Conservation (phyloP, 2,888 invertebrate species). For the Podotricha telesiphe region DNA sequence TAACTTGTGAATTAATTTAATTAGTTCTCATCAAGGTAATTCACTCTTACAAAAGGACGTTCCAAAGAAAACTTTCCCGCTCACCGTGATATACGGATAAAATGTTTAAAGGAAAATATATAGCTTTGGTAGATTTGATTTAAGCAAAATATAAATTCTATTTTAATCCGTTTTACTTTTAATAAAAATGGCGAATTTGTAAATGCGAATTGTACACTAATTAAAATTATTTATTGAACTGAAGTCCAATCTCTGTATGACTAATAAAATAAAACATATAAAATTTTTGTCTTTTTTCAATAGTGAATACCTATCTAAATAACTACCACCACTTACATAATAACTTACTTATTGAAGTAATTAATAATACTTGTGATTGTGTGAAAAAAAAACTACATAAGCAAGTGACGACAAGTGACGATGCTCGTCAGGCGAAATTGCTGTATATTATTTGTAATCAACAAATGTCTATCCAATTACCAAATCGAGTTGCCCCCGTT, state of each 20-base stretch:
- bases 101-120: background rate
- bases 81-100: constrained; percentile 10
- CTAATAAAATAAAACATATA: no score
- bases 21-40: constrained; percentile 76
- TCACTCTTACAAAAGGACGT: constrained; percentile 69
- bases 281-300: no score
- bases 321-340: no score
- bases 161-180: background rate
- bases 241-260: no score
- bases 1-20: constrained; percentile 74
- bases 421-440: constrained; percentile 29
- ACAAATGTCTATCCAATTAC: constrained; percentile 72
- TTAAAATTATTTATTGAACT: no score
- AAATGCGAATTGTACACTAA: no score
- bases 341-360: no score
- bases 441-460: constrained; percentile 56
- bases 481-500: constrained; percentile 47
- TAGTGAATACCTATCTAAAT: no score
- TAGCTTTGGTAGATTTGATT: background rate
- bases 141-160: background rate
- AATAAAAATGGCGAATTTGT: background rate
- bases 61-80: constrained; percentile 64
- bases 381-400: background rate
- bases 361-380: no score
- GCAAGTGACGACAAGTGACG: no score